A percentile compares a stretch with the other conserved stretches of the same genome.
phyloP scores from a whole-genome alignment of 1,140 invertebrate species.

The Caerostris extrusa region DNA sequence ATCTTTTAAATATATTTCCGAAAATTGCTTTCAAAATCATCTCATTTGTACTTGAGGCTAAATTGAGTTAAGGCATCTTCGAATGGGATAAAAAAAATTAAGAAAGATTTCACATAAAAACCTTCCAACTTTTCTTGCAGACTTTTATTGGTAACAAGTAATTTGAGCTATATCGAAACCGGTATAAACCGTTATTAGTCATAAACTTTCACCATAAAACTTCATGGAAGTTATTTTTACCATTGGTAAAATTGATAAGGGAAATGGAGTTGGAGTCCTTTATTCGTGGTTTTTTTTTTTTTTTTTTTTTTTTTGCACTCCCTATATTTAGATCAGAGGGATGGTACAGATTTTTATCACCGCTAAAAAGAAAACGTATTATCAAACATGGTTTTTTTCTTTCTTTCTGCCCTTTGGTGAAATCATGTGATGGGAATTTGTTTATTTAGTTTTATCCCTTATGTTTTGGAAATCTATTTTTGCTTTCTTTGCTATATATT shows the following conservation, averaged over 20 bases:
- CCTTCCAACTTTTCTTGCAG: neutral
- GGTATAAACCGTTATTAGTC: conserved; percentile 70
- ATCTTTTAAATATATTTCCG: conserved; percentile 27
- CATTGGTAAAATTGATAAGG: conserved; percentile 65
- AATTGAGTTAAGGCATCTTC: neutral
- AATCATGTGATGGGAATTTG: conserved; percentile 1
- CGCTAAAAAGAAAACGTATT: conserved; percentile 48
- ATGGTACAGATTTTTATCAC: conserved; percentile 63
- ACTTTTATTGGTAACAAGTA: conserved; percentile 68
- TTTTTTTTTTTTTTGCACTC: neutral
- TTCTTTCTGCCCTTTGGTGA: conserved; percentile 10
- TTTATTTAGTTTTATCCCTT: neutral
- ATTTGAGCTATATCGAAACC: conserved; percentile 60
- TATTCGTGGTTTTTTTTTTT: neutral
- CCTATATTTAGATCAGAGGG: conserved; percentile 69
- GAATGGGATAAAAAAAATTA: conserved; percentile 23
- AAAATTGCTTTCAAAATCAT: conserved; percentile 49
- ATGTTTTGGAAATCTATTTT: conserved; percentile 24
- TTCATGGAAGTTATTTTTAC: conserved; percentile 32
- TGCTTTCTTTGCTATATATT: neutral
- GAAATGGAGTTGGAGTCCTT: conserved; percentile 27
- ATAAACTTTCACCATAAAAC: conserved; percentile 74
- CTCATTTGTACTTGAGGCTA: conserved; percentile 6
- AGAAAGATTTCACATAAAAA: conserved; percentile 46
- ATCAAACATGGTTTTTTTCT: conserved; percentile 54